Base-by-base conservation (phyloP, 2,113 vertebrate genomes). In the Podocnemis expansa region DNA sequence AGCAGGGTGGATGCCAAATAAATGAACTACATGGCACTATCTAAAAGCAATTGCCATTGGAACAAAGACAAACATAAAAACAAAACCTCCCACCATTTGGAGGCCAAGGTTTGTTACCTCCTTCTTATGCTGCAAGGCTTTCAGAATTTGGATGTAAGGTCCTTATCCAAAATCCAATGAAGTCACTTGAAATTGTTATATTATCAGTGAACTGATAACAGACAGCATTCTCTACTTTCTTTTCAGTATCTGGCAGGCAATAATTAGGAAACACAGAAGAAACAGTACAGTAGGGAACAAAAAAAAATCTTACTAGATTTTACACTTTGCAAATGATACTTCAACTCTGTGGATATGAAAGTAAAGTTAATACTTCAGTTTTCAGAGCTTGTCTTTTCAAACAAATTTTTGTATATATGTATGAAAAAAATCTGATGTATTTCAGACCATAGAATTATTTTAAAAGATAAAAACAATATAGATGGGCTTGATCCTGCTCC, bases 381-480 rank as follows among this genome's bases (percentile, higher is more conserved):
- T 97, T 79, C 82, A 97, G 98, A 93, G 55, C 95, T 97, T 95
- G 95, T 78, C 80, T 82, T 97, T 94, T 96, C 86, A 92, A 96
- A 84, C 90, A 97, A 97, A 96, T 97, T 93, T 79, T 90, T 97
- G 78, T 88, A 91, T 93, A 92, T 88, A 79, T 88, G 91, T 94
- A 95, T 94, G 95, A 97, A 97, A 97, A 96, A 96, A 97, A 2
- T 49, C 78, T 97, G 95, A 97, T 95, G 94, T 96, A 80, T 84
- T 96, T 94, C 93, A 97, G 96, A 97, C 90, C 97, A 98, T 89
- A 97, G 96, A 97, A 96, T 96, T 97, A 92, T 96, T 97, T 98
- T 96, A 97, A 96, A 97, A 97, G 91, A 91, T 86, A 95, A 96
- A 93, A 95, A 92, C 94, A 97, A 97, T 97, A 97, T 55, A 92